Evolutionary conservation across 2,888 invertebrate species (phyloP).

Genomic region (Drosophila borborema): DNA sequence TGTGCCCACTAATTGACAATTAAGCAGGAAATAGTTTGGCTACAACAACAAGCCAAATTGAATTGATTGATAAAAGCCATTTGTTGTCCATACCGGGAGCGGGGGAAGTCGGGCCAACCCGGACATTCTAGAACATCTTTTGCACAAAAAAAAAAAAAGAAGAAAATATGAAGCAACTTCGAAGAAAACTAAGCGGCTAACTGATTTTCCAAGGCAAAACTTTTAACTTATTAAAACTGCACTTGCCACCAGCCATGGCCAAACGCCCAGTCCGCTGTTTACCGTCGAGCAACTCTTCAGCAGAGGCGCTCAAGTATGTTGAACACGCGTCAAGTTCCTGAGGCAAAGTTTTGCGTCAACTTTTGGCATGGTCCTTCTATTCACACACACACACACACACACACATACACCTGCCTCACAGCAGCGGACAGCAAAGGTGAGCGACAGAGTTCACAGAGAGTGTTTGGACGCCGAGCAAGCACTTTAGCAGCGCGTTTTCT

Average conservation of each 20-base stretch:
- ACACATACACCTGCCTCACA: neutral
- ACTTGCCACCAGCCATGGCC: conserved; percentile 57
- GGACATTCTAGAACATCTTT: conserved; percentile 47
- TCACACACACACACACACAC: neutral
- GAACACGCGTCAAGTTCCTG: conserved; percentile 81
- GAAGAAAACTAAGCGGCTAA: conserved; percentile 72
- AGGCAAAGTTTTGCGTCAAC: conserved; percentile 77
- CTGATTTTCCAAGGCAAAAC: conserved; percentile 75
- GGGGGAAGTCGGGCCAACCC: neutral
- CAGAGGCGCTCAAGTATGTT: conserved; percentile 79
- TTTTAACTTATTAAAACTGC: conserved; percentile 80
- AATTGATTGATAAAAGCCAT: conserved; percentile 75
- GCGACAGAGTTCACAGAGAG: conserved; percentile 51
- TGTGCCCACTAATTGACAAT: conserved; percentile 77
- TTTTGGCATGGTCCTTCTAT: conserved; percentile 51
- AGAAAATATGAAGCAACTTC: conserved; percentile 5
- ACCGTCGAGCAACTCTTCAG: conserved; percentile 27
- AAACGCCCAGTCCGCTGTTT: neutral
- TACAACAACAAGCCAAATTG: conserved; percentile 59
- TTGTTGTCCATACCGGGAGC: conserved; percentile 26
- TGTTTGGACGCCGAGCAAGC: conserved; percentile 47
- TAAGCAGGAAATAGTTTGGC: conserved; percentile 74
- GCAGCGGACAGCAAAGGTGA: conserved; percentile 49
- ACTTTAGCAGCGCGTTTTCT: conserved; percentile 49
- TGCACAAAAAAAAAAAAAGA: neutral